phyloP scores from a whole-genome alignment of 2,797 vertebrate species.

The Champsocephalus gunnari region DNA sequence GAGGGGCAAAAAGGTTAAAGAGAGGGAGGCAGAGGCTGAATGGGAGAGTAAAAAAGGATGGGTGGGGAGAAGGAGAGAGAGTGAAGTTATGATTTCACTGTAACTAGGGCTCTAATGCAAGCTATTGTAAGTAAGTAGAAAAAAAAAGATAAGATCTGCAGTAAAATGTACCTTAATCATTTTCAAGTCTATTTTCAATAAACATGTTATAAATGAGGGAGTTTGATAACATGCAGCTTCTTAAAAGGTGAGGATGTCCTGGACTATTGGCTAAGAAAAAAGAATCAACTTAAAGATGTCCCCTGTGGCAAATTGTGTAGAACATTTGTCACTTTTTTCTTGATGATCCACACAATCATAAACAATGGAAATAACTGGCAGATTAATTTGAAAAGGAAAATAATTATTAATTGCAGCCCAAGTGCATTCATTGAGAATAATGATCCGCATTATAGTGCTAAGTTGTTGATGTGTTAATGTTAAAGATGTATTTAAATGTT shows the following conservation, averaged over 20 bases:
- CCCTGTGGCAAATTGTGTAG: not conserved
- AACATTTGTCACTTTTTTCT: not conserved
- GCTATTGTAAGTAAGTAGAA: slow-evolving; percentile 26
- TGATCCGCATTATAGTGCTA: not conserved
- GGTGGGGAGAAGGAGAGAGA: slow-evolving; percentile 6
- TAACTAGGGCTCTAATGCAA: slow-evolving; percentile 3
- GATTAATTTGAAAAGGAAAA: not conserved
- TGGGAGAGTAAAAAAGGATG: slow-evolving; percentile 2
- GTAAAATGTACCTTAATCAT: not conserved
- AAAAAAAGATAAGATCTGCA: not conserved
- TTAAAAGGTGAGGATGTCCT: not conserved
- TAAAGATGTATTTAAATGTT: not conserved
- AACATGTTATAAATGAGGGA: not conserved
- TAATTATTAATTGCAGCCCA: not conserved
- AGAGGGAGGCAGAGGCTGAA: slow-evolving; percentile 23
- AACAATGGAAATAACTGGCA: not conserved
- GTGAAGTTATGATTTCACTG: slow-evolving; percentile 23
- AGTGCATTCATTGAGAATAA: not conserved
- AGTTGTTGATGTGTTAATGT: not conserved
- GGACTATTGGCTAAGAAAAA: not conserved
- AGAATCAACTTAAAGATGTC: not conserved
- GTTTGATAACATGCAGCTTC: not conserved
- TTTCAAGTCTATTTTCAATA: fast-evolving
- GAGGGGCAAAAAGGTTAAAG: slow-evolving; percentile 49
- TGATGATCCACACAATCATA: not conserved